phyloP scores from a whole-genome alignment of 2,113 vertebrate genomes.

The Mustela nigripes region DNA sequence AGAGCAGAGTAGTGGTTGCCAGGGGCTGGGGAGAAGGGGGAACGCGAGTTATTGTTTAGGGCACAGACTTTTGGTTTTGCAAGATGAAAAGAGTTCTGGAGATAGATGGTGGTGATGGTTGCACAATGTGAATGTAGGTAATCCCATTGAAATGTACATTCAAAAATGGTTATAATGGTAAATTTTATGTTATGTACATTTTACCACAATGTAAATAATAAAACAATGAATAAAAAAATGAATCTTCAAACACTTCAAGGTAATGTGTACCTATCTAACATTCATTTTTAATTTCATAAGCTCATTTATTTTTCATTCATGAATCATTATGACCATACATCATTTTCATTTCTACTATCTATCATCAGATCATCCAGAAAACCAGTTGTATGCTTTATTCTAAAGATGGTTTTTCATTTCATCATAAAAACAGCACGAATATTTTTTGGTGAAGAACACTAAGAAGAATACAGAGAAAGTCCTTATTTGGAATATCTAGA shows the following conservation, averaged over 20 bases:
- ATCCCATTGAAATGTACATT: neutral
- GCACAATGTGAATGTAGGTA: neutral
- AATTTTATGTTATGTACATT: neutral
- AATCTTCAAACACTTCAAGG: neutral
- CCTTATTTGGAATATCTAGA: neutral
- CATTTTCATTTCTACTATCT: neutral
- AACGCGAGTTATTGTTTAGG: neutral
- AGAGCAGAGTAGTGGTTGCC: neutral
- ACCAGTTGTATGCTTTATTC: neutral
- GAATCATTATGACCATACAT: neutral
- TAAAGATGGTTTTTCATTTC: slow-evolving; percentile 28
- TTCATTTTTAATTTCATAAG: slow-evolving; percentile 39
- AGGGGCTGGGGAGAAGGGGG: neutral
- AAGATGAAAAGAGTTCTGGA: slow-evolving; percentile 24
- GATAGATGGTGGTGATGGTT: neutral
- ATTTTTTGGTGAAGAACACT: neutral
- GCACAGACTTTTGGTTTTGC: neutral
- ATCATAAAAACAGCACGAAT: neutral
- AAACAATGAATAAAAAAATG: slow-evolving; percentile 7
- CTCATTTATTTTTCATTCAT: slow-evolving; percentile 10
- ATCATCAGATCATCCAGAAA: neutral
- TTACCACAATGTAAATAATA: neutral
- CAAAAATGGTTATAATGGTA: slow-evolving; percentile 16
- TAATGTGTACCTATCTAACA: neutral
- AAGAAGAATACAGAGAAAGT: neutral